Evolutionary conservation across 1,140 invertebrate genomes (phyloP), one percentile per base, ranked within the genome.

Genomic region (Nephila pilipes): DNA sequence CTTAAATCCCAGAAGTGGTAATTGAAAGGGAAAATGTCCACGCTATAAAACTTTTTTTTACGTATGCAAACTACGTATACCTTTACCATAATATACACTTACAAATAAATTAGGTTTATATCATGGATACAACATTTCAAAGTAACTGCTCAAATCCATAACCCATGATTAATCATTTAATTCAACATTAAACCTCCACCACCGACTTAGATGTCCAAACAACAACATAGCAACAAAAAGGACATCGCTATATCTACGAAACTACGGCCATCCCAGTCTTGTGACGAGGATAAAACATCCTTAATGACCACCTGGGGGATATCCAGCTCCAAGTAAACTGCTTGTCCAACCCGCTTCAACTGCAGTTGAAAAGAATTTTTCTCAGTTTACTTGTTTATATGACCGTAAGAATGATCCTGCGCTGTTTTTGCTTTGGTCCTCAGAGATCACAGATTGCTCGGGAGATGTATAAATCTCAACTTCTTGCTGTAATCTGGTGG

Each of bases 371-470:
- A 83, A 57, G 80, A 57, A 83, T 55, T 63, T 87, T 60, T 38
- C 57, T 63, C 85, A 38, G 85, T 87, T 58, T 87, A 60, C 85
- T 88, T 88, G 87, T 88, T 88, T 88, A 88, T 88, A 69, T 88
- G 25, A 22, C 38, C 63, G 54, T 75, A 46, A 75, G 87, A 58
- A 87, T 87, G 55, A 36, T 87, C 20, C 32, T 22, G 63, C 20
- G 2, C 38, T 88, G 60, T 88, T 88, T 88, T 88, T 88, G 87
- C 32, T 16, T 10, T 1, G 60, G 32, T 63, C 87, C 87, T 25
- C 32, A 3, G 87, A 55, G 87, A 75, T n/a, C 58, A 8, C 10
- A 88, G 87, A 88, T 88, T 88, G 63, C 60, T 55, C 22, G 18
- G 18, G 54, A 75, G 87, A 54, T 87, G 29, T 16, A 88, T 88